phyloP scores from a whole-genome alignment of 2,888 invertebrate genomes.

The Hydriomena furcata region DNA sequence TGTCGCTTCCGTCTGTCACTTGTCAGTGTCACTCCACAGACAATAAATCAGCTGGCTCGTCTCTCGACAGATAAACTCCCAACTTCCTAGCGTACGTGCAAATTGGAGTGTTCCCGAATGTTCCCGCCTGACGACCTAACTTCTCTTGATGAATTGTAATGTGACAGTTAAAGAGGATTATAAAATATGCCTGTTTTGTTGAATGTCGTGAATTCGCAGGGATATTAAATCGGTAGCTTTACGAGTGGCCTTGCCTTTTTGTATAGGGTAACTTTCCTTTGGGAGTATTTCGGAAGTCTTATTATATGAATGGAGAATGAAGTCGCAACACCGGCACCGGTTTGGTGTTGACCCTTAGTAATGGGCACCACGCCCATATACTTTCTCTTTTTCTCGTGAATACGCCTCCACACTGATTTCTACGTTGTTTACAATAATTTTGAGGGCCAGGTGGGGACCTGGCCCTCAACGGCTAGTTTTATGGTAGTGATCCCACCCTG shows the following conservation, averaged over 20 bases:
- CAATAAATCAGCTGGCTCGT: conserved; percentile 50
- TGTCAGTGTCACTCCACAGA: conserved; percentile 35
- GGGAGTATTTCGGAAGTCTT: conserved; percentile 1
- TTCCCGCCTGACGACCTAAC: conserved; percentile 30
- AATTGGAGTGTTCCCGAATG: conserved; percentile 44
- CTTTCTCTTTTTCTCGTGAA: not conserved
- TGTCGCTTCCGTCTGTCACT: conserved; percentile 33
- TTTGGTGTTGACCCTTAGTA: not conserved
- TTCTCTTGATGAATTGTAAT: conserved; percentile 47
- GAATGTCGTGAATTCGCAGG: conserved; percentile 18
- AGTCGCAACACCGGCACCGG: conserved; percentile 7
- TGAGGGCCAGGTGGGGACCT: not conserved
- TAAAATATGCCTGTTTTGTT: conserved; percentile 34
- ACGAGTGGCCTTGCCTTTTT: conserved; percentile 20
- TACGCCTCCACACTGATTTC: no score
- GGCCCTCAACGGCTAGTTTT: not conserved
- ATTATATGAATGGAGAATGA: conserved; percentile 7
- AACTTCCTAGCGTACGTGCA: conserved; percentile 52
- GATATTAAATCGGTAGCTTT: conserved; percentile 22
- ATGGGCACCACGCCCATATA: not conserved
- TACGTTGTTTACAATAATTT: not conserved
- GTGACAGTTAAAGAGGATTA: conserved; percentile 38
- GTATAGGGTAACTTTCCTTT: not conserved
- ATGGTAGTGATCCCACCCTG: not conserved
- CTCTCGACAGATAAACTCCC: conserved; percentile 48